phyloP scores from a whole-genome alignment of 2,888 invertebrate genomes.

The Ophion obscuratus region DNA sequence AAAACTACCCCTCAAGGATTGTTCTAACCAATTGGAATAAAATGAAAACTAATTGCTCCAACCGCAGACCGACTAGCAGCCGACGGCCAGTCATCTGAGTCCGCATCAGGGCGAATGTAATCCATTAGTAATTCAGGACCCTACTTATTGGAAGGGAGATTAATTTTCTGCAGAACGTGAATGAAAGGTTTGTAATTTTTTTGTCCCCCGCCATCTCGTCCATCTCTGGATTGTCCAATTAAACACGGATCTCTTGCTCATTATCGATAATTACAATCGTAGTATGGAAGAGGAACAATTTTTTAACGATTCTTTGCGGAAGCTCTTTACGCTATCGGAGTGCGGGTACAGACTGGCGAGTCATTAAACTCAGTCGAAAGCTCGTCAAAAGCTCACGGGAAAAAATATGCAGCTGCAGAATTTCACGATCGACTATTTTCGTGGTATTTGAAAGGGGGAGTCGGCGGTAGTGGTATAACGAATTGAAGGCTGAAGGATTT shows the following conservation, averaged over 20 bases:
- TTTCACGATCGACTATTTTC: slow-evolving; percentile 49
- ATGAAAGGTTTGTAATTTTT: background rate
- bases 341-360: background rate
- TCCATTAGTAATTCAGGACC: too few species aligned
- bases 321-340: slow-evolving; percentile 21
- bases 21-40: background rate
- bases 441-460: slow-evolving; percentile 37
- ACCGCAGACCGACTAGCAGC: background rate
- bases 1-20: background rate
- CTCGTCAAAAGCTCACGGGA: slow-evolving; percentile 49
- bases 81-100: background rate
- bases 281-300: background rate
- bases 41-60: background rate
- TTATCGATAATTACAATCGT: slow-evolving; percentile 44
- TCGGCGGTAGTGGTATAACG: slow-evolving; percentile 15
- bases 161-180: background rate
- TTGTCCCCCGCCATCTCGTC: background rate
- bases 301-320: slow-evolving; percentile 14
- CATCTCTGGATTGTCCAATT: slow-evolving; percentile 31
- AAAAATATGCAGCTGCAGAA: slow-evolving; percentile 24
- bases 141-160: background rate
- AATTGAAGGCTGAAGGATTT: slow-evolving; percentile 22
- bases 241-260: slow-evolving; percentile 15
- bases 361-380: slow-evolving; percentile 31
- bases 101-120: background rate